Conservation (phyloP, 2,888 invertebrate genomes). For the Ophion obscuratus region DNA sequence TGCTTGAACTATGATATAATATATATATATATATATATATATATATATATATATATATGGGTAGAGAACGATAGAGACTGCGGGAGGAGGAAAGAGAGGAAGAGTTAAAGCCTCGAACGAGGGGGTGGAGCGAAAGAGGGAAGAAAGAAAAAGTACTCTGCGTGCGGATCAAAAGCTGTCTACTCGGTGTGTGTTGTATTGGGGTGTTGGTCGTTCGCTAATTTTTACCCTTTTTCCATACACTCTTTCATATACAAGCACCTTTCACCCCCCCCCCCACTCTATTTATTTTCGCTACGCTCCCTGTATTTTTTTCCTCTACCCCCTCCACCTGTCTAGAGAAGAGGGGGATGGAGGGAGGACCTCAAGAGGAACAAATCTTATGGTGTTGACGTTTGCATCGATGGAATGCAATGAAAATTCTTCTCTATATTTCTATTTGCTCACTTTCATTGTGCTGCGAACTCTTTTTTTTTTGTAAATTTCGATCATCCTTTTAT, state of each 20-base stretch:
- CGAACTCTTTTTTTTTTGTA: too few relatives aligned
- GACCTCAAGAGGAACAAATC: too few relatives aligned
- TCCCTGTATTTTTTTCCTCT: conserved; percentile 21
- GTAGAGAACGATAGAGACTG: conserved; percentile 12
- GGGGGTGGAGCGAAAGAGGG: conserved; percentile 4
- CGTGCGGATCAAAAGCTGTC: conserved; percentile 63
- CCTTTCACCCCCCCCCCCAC: background rate
- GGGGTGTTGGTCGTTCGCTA: conserved; percentile 69
- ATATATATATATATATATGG: conserved; percentile 3
- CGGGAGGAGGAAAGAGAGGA: background rate
- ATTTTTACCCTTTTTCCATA: conserved; percentile 69
- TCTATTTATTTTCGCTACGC: background rate
- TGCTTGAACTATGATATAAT: conserved; percentile 47
- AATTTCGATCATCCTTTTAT: too few relatives aligned
- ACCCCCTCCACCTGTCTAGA: background rate
- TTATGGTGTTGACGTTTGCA: too few relatives aligned
- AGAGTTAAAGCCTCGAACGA: background rate
- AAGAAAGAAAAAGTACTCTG: conserved; percentile 27
- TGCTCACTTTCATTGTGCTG: too few relatives aligned
- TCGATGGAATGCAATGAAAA: too few relatives aligned
- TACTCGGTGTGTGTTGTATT: conserved; percentile 29
- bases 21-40: background rate
- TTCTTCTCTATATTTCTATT: too few relatives aligned
- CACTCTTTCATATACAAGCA: conserved; percentile 30
- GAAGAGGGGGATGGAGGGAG: too few relatives aligned